Conservation (phyloP, 2,888 invertebrate genomes). For the Drosophila atripex region DNA sequence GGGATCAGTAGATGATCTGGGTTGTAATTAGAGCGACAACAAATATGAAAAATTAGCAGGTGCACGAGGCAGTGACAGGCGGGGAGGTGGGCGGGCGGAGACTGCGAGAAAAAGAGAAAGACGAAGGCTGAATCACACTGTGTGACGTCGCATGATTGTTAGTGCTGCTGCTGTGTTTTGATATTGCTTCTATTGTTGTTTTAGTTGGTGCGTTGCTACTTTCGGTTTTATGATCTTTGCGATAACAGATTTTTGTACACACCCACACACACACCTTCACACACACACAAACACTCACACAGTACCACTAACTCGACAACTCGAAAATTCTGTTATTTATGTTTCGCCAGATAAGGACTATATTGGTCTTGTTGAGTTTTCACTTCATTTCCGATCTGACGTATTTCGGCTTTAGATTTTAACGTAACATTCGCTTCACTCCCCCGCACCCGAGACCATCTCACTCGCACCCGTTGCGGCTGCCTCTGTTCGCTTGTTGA, state of each 20-base stretch:
- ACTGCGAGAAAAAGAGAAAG: slow-evolving; percentile 13
- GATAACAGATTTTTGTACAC: slow-evolving; percentile 33
- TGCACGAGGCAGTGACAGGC: slow-evolving; percentile 15
- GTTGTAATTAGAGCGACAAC: slow-evolving; percentile 63
- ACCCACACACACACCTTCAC: neutral
- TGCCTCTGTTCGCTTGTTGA: slow-evolving; percentile 39
- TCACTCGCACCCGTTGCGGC: slow-evolving; percentile 15
- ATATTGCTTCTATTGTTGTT: slow-evolving; percentile 12
- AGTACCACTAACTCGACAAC: slow-evolving; percentile 10
- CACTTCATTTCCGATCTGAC: slow-evolving; percentile 60
- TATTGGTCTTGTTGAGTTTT: slow-evolving; percentile 37
- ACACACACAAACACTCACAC: too few species aligned
- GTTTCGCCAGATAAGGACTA: slow-evolving; percentile 59
- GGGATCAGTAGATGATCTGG: slow-evolving; percentile 32
- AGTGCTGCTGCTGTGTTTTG: slow-evolving; percentile 12
- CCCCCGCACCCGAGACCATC: slow-evolving; percentile 2
- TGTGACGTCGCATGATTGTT: slow-evolving; percentile 26
- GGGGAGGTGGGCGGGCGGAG: slow-evolving; percentile 26
- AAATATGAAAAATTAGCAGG: slow-evolving; percentile 61
- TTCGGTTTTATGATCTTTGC: slow-evolving; percentile 40
- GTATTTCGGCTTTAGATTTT: slow-evolving; percentile 38
- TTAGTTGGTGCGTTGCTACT: slow-evolving; percentile 21
- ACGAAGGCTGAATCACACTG: slow-evolving; percentile 31
- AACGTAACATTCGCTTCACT: slow-evolving; percentile 14
- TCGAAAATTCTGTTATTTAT: slow-evolving; percentile 52